Conservation (phyloP, 2,888 invertebrate genomes). For the Crioceris asparagi region DNA sequence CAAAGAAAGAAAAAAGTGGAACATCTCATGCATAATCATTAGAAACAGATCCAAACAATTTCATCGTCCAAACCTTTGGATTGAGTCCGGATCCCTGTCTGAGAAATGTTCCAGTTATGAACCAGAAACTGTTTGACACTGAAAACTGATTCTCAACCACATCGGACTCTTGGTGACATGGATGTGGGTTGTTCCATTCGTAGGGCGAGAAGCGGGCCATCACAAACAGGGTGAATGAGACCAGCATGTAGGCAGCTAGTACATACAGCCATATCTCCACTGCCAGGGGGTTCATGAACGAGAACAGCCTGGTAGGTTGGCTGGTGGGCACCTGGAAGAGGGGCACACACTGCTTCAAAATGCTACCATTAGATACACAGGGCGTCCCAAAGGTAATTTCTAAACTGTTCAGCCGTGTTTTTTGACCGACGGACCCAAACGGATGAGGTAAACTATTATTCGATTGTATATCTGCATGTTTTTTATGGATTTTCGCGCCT, state of each 20-base stretch:
- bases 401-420: no score
- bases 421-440: no score
- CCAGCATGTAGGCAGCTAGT: slow-evolving; percentile 85
- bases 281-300: slow-evolving; percentile 92
- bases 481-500: no score
- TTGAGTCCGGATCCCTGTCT: slow-evolving; percentile 76
- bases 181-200: slow-evolving; percentile 81
- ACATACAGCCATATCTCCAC: slow-evolving; percentile 96
- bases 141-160: slow-evolving; percentile 93
- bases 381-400: no score
- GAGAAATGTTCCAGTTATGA: slow-evolving; percentile 80
- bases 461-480: no score
- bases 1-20: no score
- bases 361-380: no score
- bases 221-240: slow-evolving; percentile 88
- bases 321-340: slow-evolving; percentile 78
- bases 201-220: slow-evolving; percentile 96
- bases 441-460: no score
- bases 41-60: no score
- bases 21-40: no score
- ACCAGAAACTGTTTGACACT: slow-evolving; percentile 87
- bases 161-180: slow-evolving; percentile 72
- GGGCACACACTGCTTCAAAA: no score
- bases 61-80: slow-evolving; percentile 64
- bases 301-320: slow-evolving; percentile 80